Percentiles rank a stretch among this genome's conserved stretches.
phyloP scores from a whole-genome alignment of 2,797 vertebrate genomes.

The Clarias pachynema region DNA sequence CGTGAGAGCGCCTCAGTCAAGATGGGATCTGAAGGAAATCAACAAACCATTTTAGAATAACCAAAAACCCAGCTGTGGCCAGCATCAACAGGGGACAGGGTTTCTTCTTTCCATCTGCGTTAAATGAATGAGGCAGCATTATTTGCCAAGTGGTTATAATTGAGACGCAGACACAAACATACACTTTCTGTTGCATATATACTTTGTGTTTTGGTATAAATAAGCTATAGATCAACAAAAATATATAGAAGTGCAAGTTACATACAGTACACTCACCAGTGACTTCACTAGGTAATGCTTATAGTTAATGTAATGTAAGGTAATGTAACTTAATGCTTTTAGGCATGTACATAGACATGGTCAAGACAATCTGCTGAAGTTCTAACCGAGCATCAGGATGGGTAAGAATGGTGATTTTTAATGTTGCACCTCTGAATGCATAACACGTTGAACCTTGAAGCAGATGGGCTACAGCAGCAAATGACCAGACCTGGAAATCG shows the following conservation, averaged over 20 bases:
- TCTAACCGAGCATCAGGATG: too few species aligned
- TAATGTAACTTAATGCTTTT: too few species aligned
- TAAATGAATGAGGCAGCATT: not conserved
- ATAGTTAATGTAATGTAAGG: too few species aligned
- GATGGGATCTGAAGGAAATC: conserved; percentile 25
- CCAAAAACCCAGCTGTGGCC: conserved; percentile 32
- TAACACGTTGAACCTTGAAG: too few species aligned
- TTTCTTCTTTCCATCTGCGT: not conserved
- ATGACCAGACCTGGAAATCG: too few species aligned
- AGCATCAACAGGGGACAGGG: not conserved
- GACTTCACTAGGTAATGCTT: too few species aligned
- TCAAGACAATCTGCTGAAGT: too few species aligned
- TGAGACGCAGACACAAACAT: conserved; percentile 10
- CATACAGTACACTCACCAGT: too few species aligned
- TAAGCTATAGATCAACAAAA: not conserved
- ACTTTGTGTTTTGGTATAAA: not conserved
- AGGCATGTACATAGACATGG: too few species aligned
- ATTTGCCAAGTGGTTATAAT: conserved; percentile 3
- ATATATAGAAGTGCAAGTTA: not conserved
- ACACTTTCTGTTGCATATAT: not conserved
- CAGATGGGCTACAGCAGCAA: too few species aligned
- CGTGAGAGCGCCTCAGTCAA: not conserved
- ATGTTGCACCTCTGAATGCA: too few species aligned
- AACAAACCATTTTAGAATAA: conserved; percentile 14
- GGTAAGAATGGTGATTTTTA: too few species aligned